Evolutionary conservation across 2,888 invertebrate species (phyloP).

Genomic region (Macropis europaea): DNA sequence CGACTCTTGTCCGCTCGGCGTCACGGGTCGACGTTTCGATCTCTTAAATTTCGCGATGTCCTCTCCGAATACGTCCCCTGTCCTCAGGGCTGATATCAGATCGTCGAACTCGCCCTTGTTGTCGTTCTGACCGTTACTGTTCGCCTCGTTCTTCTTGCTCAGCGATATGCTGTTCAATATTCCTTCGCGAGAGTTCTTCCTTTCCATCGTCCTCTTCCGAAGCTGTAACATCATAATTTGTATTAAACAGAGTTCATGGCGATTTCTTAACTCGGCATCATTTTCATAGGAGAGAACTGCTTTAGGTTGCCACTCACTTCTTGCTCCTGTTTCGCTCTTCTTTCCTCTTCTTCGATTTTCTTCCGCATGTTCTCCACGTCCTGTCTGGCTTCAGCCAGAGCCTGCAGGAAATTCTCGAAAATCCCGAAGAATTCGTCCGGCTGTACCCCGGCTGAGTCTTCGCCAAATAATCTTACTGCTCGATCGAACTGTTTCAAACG

Average conservation of each 20-base stretch:
- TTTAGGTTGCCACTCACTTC: too few relatives aligned
- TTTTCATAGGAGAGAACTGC: too few relatives aligned
- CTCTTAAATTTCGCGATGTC: constrained; percentile 96
- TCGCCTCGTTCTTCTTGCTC: constrained; percentile 83
- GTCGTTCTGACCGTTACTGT: constrained; percentile 82
- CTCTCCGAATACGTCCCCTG: constrained; percentile 97
- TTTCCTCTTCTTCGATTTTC: constrained; percentile 93
- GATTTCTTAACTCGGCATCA: background rate
- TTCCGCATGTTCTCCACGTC: constrained; percentile 93
- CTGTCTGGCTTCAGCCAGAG: constrained; percentile 90
- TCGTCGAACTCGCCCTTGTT: constrained; percentile 97
- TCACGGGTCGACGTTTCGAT: constrained; percentile 85
- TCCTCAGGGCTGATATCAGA: constrained; percentile 94
- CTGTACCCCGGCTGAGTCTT: constrained; percentile 90
- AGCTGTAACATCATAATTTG: constrained; percentile 79
- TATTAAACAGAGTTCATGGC: background rate
- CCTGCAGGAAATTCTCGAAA: constrained; percentile 92
- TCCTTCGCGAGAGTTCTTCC: constrained; percentile 90
- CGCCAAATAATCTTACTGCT: constrained; percentile 93
- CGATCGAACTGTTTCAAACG: constrained; percentile 86
- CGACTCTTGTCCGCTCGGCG: constrained; percentile 82
- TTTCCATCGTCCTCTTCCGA: constrained; percentile 92
- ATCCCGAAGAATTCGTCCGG: constrained; percentile 97
- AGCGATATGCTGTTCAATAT: constrained; percentile 88
- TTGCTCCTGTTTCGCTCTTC: constrained; percentile 92